A percentile compares a stretch with the other conserved stretches of the same genome.
Evolutionary conservation across 2,797 vertebrate genomes (phyloP).

Genomic region (Meda fulgida): DNA sequence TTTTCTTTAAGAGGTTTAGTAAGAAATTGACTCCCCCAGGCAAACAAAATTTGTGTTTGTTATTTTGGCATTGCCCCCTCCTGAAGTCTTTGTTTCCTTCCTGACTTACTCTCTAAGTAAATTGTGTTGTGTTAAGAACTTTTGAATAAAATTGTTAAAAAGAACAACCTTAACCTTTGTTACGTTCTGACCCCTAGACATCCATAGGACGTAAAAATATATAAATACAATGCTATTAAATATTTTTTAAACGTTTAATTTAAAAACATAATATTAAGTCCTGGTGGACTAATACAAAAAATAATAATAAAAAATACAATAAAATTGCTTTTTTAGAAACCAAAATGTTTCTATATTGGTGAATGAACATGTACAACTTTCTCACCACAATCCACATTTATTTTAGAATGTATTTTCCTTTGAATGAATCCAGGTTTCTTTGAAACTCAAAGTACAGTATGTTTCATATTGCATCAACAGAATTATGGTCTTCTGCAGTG

Average conservation of each 20-base stretch:
- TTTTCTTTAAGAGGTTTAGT: too few species aligned
- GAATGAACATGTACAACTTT: background rate
- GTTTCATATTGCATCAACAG: background rate
- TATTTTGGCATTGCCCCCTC: too few species aligned
- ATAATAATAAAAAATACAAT: background rate
- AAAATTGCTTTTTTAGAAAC: background rate
- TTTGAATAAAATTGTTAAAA: too few species aligned
- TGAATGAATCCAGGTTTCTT: background rate
- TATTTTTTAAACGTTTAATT: background rate
- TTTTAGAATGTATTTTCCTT: background rate
- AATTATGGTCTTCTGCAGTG: background rate
- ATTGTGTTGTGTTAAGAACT: too few species aligned
- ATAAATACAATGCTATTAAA: too few species aligned
- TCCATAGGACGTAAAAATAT: too few species aligned
- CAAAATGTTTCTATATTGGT: conserved; percentile 14
- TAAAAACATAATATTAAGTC: background rate
- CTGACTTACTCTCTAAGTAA: too few species aligned
- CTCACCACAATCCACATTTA: conserved; percentile 16
- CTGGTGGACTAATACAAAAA: background rate
- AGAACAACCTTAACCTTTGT: too few species aligned
- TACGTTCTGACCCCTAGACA: too few species aligned
- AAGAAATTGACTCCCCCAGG: too few species aligned
- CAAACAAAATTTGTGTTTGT: too few species aligned
- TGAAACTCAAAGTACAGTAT: background rate
- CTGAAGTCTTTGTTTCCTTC: too few species aligned